phyloP scores from a whole-genome alignment of 2,888 invertebrate genomes.

The Epistrophe grossulariae region DNA sequence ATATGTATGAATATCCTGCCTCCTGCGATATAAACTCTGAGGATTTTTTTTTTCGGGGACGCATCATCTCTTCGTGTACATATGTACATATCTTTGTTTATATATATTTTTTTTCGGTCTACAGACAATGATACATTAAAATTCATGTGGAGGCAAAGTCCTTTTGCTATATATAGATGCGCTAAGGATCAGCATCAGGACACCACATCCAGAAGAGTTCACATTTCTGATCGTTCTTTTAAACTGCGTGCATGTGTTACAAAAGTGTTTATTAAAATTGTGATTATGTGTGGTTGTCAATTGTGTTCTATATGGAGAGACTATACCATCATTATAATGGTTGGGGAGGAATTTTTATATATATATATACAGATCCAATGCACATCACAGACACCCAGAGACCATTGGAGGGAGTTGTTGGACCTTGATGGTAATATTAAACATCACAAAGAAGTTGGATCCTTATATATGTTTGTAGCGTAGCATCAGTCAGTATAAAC shows the following conservation, averaged over 20 bases:
- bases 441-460: background rate
- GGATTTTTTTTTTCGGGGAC: slow-evolving; percentile 39
- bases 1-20: slow-evolving; percentile 18
- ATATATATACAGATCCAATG: background rate
- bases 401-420: background rate
- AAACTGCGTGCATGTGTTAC: slow-evolving; percentile 66
- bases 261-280: slow-evolving; percentile 70
- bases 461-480: background rate
- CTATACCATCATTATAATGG: slow-evolving; percentile 7
- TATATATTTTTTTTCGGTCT: slow-evolving; percentile 38
- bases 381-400: background rate
- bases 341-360: slow-evolving; percentile 23
- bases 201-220: background rate
- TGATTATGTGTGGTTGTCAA: slow-evolving; percentile 66
- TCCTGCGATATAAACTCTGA: slow-evolving; percentile 34
- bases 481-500: slow-evolving; percentile 31
- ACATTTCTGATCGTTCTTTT: slow-evolving; percentile 4
- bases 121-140: slow-evolving; percentile 62
- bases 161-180: slow-evolving; percentile 1
- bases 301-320: slow-evolving; percentile 18
- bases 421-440: background rate
- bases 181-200: slow-evolving; percentile 20
- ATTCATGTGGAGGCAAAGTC: slow-evolving; percentile 24
- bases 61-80: slow-evolving; percentile 9
- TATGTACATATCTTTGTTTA: slow-evolving; percentile 3